Evolutionary conservation across 2,113 vertebrate genomes (phyloP).

Genomic region (Psammodynastes pulverulentus): DNA sequence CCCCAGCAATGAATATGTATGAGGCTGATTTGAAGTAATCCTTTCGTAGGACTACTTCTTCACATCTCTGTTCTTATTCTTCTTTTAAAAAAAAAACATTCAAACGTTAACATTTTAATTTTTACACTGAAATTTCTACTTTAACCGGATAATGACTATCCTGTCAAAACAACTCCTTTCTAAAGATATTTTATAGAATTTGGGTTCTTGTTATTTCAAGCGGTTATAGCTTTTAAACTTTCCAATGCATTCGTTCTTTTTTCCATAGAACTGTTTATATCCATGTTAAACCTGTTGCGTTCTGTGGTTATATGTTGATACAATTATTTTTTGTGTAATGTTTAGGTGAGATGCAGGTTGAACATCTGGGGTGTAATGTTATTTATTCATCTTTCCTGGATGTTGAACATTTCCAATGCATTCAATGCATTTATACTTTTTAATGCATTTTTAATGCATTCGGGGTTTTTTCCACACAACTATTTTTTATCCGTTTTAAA

Average conservation of each 20-base stretch:
- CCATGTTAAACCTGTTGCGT: neutral
- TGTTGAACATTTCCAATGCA: constrained; percentile 41
- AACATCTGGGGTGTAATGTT: constrained; percentile 99
- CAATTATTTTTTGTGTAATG: constrained; percentile 39
- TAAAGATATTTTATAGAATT: neutral
- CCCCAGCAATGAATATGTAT: neutral
- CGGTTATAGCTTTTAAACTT: neutral
- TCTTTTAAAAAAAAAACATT: neutral
- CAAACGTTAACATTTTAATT: neutral
- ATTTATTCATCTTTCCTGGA: constrained; percentile 98
- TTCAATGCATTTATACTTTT: neutral
- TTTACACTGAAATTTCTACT: neutral
- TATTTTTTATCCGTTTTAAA: neutral
- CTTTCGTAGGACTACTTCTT: neutral
- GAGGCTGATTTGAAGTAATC: neutral
- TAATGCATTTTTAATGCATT: neutral
- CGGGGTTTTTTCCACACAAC: neutral
- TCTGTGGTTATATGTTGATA: constrained; percentile 15
- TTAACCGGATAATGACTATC: neutral
- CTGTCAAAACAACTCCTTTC: neutral
- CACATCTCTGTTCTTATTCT: neutral
- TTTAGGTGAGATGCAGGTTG: constrained; percentile 95
- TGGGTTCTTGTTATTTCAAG: neutral
- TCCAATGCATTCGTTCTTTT: neutral
- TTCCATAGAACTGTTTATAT: neutral